Conservation (phyloP, 2,113 vertebrate species). For the Lepus timidus region DNA sequence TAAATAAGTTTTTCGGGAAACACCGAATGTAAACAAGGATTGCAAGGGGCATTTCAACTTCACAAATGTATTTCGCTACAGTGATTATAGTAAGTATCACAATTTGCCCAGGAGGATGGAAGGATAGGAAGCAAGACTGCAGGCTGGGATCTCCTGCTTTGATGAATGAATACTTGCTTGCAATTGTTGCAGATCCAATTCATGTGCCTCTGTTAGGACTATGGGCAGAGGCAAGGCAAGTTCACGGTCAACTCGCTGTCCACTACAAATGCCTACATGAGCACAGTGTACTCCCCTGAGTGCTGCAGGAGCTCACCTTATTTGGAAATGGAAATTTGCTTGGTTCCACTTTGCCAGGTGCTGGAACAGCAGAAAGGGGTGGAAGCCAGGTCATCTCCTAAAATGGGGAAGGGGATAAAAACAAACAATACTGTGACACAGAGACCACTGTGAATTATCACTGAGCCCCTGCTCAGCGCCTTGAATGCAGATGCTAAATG, state of each 20-base stretch:
- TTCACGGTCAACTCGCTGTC: not conserved
- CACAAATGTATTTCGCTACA: slow-evolving; percentile 31
- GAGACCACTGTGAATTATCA: not conserved
- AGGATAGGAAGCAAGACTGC: not conserved
- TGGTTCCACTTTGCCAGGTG: slow-evolving; percentile 91
- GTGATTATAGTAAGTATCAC: not conserved
- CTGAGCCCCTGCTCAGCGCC: too few species aligned
- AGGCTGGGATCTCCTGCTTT: not conserved
- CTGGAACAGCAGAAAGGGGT: slow-evolving; percentile 90
- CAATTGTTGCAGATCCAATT: not conserved
- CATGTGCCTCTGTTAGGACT: not conserved
- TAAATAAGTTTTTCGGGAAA: slow-evolving; percentile 60
- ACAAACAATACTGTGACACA: slow-evolving; percentile 65
- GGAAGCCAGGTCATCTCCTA: slow-evolving; percentile 97
- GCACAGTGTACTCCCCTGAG: not conserved
- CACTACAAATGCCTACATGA: not conserved
- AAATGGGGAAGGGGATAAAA: slow-evolving; percentile 81
- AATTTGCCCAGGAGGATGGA: slow-evolving; percentile 18
- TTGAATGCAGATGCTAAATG: too few species aligned
- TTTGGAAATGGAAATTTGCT: slow-evolving; percentile 92
- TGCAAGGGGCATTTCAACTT: slow-evolving; percentile 35
- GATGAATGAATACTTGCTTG: not conserved
- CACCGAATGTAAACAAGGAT: not conserved
- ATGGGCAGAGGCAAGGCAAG: not conserved
- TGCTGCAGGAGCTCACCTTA: slow-evolving; percentile 88